Evolutionary conservation across 2,797 vertebrate genomes (phyloP).

Genomic region (Clarias platycephalus): DNA sequence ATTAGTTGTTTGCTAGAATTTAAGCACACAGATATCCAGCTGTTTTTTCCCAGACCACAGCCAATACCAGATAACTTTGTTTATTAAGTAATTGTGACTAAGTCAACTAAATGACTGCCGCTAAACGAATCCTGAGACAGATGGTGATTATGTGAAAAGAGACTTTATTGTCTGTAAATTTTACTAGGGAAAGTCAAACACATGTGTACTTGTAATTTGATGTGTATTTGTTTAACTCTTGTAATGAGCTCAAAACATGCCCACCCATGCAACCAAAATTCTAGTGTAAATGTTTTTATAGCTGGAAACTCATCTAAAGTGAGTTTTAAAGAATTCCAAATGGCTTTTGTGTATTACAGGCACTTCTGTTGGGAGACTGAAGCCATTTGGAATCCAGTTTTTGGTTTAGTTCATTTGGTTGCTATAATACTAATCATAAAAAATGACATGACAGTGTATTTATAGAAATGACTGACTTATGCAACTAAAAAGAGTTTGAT

Average conservation of each 20-base stretch:
- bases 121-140: background rate
- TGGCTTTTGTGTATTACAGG: background rate
- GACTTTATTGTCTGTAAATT: slow-evolving; percentile 1
- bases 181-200: background rate
- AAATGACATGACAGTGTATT: background rate
- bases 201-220: background rate
- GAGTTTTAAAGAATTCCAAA: background rate
- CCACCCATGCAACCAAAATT: background rate
- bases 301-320: background rate
- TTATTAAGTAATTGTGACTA: background rate
- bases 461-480: background rate
- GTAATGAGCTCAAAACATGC: background rate
- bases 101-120: background rate
- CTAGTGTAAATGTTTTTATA: background rate
- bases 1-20: no score
- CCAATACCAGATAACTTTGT: no score
- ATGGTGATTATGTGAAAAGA: background rate
- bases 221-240: background rate
- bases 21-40: background rate
- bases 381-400: background rate
- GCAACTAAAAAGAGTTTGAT: background rate
- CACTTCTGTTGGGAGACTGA: background rate
- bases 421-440: background rate
- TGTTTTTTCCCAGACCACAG: background rate
- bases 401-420: background rate